Conservation (phyloP, 2,113 vertebrate genomes). For the Eupsittula cactorum region DNA sequence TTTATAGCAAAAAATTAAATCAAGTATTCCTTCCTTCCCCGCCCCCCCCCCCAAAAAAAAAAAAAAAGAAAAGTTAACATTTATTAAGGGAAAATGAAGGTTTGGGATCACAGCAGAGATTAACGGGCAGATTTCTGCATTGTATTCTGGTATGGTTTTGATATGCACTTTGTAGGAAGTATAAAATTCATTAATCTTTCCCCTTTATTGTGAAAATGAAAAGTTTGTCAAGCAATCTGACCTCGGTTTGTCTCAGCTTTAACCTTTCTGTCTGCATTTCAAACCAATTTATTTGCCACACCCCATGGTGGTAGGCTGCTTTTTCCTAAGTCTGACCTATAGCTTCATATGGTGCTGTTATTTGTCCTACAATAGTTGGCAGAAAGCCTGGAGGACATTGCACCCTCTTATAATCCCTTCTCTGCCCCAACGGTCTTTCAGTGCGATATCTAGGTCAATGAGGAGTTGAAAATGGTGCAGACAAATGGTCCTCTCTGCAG, state of each 20-base stretch:
- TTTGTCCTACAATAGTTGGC: background rate
- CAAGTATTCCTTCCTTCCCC: background rate
- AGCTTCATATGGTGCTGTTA: background rate
- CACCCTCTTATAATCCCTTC: background rate
- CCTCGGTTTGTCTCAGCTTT: background rate
- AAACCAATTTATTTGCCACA: background rate
- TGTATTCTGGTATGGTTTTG: background rate
- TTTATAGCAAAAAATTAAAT: background rate
- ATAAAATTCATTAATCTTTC: background rate
- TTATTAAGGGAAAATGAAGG: background rate
- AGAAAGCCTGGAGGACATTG: background rate
- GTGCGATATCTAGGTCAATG: fast-evolving
- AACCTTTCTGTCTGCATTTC: background rate
- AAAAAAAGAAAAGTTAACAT: background rate
- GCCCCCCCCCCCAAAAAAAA: fast-evolving
- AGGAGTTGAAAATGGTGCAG: background rate
- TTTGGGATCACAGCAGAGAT: background rate
- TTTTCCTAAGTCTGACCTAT: background rate
- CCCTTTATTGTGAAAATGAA: background rate
- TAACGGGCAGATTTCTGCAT: background rate
- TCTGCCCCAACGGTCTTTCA: background rate
- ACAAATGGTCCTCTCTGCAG: background rate
- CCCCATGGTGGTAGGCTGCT: background rate
- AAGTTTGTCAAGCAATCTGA: background rate
- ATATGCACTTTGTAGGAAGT: background rate